Evolutionary conservation across 2,888 invertebrate species (phyloP).

Genomic region (Nomada fabriciana): DNA sequence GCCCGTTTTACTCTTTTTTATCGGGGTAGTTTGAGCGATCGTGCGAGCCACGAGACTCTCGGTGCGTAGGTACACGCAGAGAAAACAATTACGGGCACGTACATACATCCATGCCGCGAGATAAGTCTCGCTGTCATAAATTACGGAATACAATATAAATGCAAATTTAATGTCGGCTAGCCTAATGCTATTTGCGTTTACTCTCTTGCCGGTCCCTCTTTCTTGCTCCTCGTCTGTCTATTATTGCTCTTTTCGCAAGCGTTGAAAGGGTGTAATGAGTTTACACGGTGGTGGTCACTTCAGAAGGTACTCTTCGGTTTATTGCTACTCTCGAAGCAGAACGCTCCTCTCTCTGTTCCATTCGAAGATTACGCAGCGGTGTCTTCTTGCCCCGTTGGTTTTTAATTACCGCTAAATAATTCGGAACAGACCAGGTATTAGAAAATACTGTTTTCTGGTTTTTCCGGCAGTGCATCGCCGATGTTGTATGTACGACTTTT

Average conservation of each 20-base stretch:
- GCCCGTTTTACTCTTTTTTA: slow-evolving; percentile 3
- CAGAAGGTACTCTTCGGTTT: slow-evolving; percentile 12
- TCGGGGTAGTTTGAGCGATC: slow-evolving; percentile 36
- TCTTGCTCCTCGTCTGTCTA: background rate
- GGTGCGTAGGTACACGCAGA: slow-evolving; percentile 17
- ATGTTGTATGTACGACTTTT: too few relatives aligned
- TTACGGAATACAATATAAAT: slow-evolving; percentile 80
- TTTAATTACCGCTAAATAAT: too few relatives aligned
- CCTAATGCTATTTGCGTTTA: slow-evolving; percentile 74
- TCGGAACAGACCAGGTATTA: too few relatives aligned
- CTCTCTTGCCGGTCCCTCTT: background rate
- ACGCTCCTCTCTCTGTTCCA: background rate
- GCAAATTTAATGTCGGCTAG: slow-evolving; percentile 78
- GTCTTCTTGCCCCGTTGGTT: background rate
- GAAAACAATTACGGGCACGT: slow-evolving; percentile 70
- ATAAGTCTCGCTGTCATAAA: slow-evolving; percentile 77
- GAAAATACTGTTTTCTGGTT: too few relatives aligned
- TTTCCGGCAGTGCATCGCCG: too few relatives aligned
- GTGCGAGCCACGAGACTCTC: slow-evolving; percentile 20
- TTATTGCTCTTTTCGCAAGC: slow-evolving; percentile 2
- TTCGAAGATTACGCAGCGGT: background rate
- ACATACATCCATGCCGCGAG: slow-evolving; percentile 64
- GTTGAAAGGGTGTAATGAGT: slow-evolving; percentile 33
- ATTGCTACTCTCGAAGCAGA: slow-evolving; percentile 9
- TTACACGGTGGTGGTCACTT: slow-evolving; percentile 25